Percentiles rank a stretch among this genome's conserved stretches.
These are phyloP conservation scores for Dione vanillae DNA, from an alignment of 2,888 invertebrate species.

Conservation along the genomic window DNA sequence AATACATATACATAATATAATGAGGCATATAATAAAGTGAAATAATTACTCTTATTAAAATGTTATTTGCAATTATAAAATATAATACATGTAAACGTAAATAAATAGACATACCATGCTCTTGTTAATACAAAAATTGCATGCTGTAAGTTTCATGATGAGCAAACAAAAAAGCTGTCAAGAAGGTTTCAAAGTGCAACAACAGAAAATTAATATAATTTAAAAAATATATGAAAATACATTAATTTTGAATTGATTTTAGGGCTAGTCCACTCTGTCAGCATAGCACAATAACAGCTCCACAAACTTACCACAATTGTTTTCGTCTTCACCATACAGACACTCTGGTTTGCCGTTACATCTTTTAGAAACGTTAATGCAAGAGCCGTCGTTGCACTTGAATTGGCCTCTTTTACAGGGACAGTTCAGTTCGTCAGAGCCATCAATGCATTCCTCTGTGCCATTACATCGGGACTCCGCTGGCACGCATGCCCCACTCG, in stretches of 20 bases:
- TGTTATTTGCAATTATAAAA: neutral
- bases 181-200: neutral
- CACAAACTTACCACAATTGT: constrained; percentile 73
- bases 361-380: constrained; percentile 85
- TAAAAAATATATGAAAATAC: neutral
- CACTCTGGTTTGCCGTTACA: constrained; percentile 87
- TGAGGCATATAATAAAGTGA: neutral
- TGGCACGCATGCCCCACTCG: constrained; percentile 85
- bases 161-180: neutral
- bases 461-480: constrained; percentile 81
- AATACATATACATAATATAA: neutral
- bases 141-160: neutral
- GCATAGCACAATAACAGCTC: neutral
- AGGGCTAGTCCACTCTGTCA: neutral
- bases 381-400: constrained; percentile 86
- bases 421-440: constrained; percentile 73
- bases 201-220: neutral
- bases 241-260: neutral
- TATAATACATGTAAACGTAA: neutral
- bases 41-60: neutral
- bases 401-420: constrained; percentile 80
- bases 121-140: neutral
- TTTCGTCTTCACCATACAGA: constrained; percentile 86
- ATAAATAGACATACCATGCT: neutral
- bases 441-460: constrained; percentile 79